phyloP scores from a whole-genome alignment of 2,113 vertebrate species.

The Melanerpes formicivorus region DNA sequence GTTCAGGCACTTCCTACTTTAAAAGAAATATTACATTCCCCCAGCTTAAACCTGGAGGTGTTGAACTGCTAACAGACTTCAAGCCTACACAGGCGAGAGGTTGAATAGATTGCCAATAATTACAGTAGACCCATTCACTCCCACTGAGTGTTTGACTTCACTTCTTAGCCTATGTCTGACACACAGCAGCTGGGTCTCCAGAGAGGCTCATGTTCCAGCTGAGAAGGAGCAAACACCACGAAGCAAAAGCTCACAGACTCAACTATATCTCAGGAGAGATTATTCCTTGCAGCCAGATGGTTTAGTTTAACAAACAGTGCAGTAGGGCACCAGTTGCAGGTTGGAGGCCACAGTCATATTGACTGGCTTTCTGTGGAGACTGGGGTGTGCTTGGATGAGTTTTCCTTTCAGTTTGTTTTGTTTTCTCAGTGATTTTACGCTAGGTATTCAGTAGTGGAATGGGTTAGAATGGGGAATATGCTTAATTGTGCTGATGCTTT shows the following conservation, averaged over 20 bases:
- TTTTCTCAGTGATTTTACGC: not conserved
- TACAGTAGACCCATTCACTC: not conserved
- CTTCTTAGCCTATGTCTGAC: not conserved
- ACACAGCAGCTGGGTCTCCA: not conserved
- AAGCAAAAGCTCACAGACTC: not conserved
- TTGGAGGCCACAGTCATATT: not conserved
- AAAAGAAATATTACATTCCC: not conserved
- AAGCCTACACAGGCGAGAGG: not conserved
- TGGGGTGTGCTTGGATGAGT: not conserved
- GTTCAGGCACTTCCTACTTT: not conserved
- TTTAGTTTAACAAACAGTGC: not conserved
- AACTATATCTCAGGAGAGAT: not conserved
- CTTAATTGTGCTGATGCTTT: not conserved
- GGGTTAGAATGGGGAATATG: not conserved
- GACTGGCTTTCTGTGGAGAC: not conserved
- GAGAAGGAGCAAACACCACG: slow-evolving; percentile 9
- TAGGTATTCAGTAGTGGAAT: not conserved
- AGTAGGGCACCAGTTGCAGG: not conserved
- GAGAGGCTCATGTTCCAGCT: not conserved
- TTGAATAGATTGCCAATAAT: not conserved
- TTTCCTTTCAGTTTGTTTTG: not conserved
- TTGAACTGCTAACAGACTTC: not conserved
- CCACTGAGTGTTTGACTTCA: not conserved
- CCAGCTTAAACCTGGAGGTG: not conserved
- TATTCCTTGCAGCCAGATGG: not conserved